phyloP scores from a whole-genome alignment of 1,140 invertebrate species.

The Drosophila sp. region DNA sequence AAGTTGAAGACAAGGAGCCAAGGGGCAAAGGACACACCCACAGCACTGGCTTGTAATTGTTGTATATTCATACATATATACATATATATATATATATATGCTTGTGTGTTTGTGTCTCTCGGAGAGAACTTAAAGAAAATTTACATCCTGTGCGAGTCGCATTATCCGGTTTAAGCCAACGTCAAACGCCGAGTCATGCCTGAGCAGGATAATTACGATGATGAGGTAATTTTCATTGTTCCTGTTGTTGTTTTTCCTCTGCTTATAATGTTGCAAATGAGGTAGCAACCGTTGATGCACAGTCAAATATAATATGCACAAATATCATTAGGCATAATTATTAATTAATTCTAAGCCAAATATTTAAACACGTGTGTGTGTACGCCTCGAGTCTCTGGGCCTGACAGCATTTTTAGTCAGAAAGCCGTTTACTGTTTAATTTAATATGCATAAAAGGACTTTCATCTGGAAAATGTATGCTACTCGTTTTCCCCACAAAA shows the following conservation, averaged over 20 bases:
- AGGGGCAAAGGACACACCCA: constrained; percentile 16
- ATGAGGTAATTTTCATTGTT: constrained; percentile 82
- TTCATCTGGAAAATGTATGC: constrained; percentile 12
- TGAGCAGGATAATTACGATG: constrained; percentile 83
- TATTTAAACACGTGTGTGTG: constrained; percentile 57
- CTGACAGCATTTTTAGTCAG: constrained; percentile 1
- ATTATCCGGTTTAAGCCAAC: constrained; percentile 59
- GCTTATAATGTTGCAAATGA: constrained; percentile 6
- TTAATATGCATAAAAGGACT: constrained; percentile 22
- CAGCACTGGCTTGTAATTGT: constrained; percentile 2
- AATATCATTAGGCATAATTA: constrained; percentile 76
- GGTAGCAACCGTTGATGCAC: not conserved
- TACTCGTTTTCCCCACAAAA: not conserved
- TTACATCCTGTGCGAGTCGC: constrained; percentile 40
- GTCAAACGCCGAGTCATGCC: constrained; percentile 73
- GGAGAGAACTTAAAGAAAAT: constrained; percentile 23
- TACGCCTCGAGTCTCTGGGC: not conserved
- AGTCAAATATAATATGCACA: constrained; percentile 10
- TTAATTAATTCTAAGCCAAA: constrained; percentile 77
- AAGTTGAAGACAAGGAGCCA: constrained; percentile 29
- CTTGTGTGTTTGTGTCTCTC: not conserved
- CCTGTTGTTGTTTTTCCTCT: constrained; percentile 8
- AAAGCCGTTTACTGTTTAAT: constrained; percentile 3
- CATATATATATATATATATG: too few species aligned
- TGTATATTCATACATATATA: too few species aligned